Evolutionary conservation across 2,888 invertebrate genomes (phyloP).

Genomic region (Tupiocoris notatus): DNA sequence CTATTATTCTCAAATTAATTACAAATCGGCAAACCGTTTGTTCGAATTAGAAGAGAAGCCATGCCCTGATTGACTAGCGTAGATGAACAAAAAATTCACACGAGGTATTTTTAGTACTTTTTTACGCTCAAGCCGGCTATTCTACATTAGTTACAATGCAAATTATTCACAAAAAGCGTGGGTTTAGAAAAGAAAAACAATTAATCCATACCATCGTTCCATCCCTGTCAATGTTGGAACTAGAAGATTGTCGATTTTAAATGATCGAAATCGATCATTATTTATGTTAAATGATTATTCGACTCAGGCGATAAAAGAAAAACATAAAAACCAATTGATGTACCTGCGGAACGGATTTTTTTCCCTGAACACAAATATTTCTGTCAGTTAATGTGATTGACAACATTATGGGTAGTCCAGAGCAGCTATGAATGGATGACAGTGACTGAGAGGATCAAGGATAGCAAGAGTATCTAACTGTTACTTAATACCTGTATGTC

Average conservation of each 20-base stretch:
- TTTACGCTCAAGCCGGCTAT: neutral
- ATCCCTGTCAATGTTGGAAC: neutral
- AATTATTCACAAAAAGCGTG: neutral
- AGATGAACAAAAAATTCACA: no score
- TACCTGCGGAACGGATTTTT: neutral
- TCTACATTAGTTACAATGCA: neutral
- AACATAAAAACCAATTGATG: neutral
- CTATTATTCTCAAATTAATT: no score
- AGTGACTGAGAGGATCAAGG: neutral
- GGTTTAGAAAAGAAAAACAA: neutral
- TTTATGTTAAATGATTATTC: neutral
- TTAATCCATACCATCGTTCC: neutral
- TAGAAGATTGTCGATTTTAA: neutral
- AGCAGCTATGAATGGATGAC: neutral
- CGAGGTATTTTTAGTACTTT: no score
- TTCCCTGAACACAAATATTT: neutral
- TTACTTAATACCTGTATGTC: constrained; percentile 75
- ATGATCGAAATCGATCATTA: neutral
- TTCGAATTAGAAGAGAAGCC: no score
- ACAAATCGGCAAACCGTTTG: no score
- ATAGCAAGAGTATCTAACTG: constrained; percentile 41
- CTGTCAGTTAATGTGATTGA: neutral
- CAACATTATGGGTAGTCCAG: neutral
- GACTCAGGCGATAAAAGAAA: neutral
- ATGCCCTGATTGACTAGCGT: no score